Percentiles rank a stretch among this genome's conserved stretches.
Evolutionary conservation across 2,113 vertebrate species (phyloP).

Genomic region (Crotalus helleri): DNA sequence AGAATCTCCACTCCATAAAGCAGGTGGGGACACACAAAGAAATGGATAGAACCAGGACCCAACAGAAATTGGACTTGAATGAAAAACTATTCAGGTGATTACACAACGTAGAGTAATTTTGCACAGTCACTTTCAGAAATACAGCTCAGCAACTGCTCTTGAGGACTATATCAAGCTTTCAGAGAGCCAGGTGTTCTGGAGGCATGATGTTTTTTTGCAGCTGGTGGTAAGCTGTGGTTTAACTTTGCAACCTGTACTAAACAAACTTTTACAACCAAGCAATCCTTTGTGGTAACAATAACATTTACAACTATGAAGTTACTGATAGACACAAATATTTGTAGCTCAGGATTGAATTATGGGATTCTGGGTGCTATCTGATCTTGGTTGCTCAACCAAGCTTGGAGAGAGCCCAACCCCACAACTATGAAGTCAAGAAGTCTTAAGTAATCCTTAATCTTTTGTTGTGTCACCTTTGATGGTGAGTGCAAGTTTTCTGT

Average conservation of each 20-base stretch:
- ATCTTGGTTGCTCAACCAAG: too few relatives aligned
- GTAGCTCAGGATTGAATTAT: too few relatives aligned
- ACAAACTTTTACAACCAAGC: not conserved
- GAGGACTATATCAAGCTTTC: not conserved
- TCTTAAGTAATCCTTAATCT: too few relatives aligned
- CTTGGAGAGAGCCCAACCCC: too few relatives aligned
- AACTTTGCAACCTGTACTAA: not conserved
- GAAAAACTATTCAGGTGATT: not conserved
- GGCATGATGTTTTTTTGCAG: not conserved
- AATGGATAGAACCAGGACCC: not conserved
- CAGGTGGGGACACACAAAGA: not conserved
- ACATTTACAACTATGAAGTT: not conserved
- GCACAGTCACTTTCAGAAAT: not conserved
- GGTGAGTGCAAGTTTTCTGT: too few relatives aligned
- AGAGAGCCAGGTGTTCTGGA: not conserved
- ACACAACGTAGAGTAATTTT: not conserved
- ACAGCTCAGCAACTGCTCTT: not conserved
- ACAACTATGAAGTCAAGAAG: too few relatives aligned
- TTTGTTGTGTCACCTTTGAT: too few relatives aligned
- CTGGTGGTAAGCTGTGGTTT: not conserved
- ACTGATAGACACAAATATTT: too few relatives aligned
- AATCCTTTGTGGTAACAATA: not conserved
- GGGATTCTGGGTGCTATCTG: too few relatives aligned
- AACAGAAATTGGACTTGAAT: not conserved
- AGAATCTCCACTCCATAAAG: not conserved